Evolutionary conservation across 2,888 invertebrate genomes (phyloP), one percentile per base, ranked within the genome.

Genomic region (Drosophila eohydei): DNA sequence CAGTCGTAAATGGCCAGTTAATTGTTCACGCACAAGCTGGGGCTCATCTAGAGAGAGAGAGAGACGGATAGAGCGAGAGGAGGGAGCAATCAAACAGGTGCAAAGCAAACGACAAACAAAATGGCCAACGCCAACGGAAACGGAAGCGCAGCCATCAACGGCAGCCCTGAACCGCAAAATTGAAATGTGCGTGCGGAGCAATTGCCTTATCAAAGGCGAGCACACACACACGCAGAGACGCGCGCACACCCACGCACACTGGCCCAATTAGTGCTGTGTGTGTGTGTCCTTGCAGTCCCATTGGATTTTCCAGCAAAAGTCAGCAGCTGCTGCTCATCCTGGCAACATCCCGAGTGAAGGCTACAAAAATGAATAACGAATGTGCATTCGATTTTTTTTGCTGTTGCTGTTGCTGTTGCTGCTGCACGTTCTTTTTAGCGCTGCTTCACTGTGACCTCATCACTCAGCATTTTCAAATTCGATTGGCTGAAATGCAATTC

Each of bases 1-100:
- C 76, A 56, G 65, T 74, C 38, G 83, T 58, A 85, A 83, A 86
- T 81, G 74, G 73, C 60, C 71, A 72, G 79, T 77, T 83, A 86
- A 83, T 83, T 86, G 79, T 57, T 69, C 54, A 82, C 36, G 26
- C n/a, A n/a, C n/a, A n/a, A 56, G 50, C 34, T 36, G 26, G 41
- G 40, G n/a, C 52, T 21, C 48, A 8, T 40, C 21, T 11, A 11
- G 21, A 34, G 51, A 4, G 12, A 14, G 34, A 7, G 51, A 3
- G 51, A 6, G 51, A 16, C n/a, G n/a, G 48, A n/a, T 4, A 9
- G 43, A 8, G 43, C 3, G 43, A 0, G 43, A 2, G 43, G 3
- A 9, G 16, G 16, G 38, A 2, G 38, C 70, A 77, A 78, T 78
- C 77, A 78, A 77, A 78, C 78, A 78, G 74, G 78, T 78, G 77